Percentiles rank a stretch among this genome's conserved stretches.
phyloP scores from a whole-genome alignment of 2,888 invertebrate genomes.

The Mythimna albipuncta region DNA sequence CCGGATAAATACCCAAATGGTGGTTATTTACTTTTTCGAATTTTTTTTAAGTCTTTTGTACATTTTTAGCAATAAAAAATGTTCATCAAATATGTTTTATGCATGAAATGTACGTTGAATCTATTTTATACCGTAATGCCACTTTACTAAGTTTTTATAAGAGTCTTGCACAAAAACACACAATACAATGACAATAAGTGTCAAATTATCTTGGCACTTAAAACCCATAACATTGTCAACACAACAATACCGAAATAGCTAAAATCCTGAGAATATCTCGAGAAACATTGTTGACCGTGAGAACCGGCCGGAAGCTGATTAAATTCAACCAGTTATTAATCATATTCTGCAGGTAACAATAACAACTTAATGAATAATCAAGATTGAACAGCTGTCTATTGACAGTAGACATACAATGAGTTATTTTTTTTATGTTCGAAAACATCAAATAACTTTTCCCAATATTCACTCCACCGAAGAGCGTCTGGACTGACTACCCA shows the following conservation, averaged over 20 bases:
- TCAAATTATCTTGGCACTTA: neutral
- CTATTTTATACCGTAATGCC: too few species aligned
- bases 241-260: constrained; percentile 15
- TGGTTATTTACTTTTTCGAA: too few species aligned
- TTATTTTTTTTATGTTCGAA: too few species aligned
- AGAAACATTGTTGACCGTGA: constrained; percentile 45
- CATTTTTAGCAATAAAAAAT: too few species aligned
- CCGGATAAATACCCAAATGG: too few species aligned
- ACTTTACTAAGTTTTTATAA: too few species aligned
- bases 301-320: constrained; percentile 32
- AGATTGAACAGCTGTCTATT: constrained; percentile 38
- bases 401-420: neutral
- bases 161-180: neutral
- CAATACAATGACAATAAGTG: neutral
- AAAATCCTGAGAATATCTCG: constrained; percentile 15
- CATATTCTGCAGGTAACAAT: neutral
- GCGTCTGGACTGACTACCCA: too few species aligned
- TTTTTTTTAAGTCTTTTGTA: too few species aligned
- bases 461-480: too few species aligned
- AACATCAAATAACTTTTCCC: too few species aligned
- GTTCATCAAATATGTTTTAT: too few species aligned
- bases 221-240: neutral
- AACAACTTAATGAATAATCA: constrained; percentile 7
- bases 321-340: constrained; percentile 1
- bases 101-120: too few species aligned